Conservation (phyloP, 2,797 vertebrate genomes). For the Brachymystax lenok region DNA sequence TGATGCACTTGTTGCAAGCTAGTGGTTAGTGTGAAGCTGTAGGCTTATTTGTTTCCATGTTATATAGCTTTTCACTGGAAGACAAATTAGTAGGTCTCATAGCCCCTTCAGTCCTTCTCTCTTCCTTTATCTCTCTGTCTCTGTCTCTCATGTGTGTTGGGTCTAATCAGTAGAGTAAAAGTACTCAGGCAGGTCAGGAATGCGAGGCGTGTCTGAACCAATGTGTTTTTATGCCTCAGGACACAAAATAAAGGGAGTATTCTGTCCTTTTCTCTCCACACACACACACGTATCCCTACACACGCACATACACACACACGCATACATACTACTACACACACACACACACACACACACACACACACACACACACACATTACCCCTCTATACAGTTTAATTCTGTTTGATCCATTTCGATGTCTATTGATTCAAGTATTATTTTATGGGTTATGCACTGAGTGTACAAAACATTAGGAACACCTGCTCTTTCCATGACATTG, state of each 20-base stretch:
- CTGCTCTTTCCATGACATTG: too few species aligned
- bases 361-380: not conserved
- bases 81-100: not conserved
- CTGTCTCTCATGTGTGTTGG: constrained; percentile 3
- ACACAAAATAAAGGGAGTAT: not conserved
- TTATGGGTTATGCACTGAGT: not conserved
- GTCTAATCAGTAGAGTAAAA: constrained; percentile 29
- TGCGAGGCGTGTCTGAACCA: constrained; percentile 60
- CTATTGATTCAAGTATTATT: not conserved
- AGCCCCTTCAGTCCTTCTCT: constrained; percentile 30
- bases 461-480: too few species aligned
- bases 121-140: not conserved
- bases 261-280: constrained; percentile 24
- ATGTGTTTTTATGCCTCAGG: constrained; percentile 48
- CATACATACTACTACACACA: not conserved
- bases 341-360: not conserved
- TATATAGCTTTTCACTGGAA: not conserved
- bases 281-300: not conserved
- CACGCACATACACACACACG: not conserved
- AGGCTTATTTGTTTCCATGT: not conserved
- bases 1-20: not conserved
- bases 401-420: not conserved
- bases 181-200: constrained; percentile 47
- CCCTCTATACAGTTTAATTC: not conserved
- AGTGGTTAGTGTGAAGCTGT: not conserved